Evolutionary conservation across 2,888 invertebrate species (phyloP), one percentile per base, ranked within the genome.

Genomic region (Chaitophorus viminalis): DNA sequence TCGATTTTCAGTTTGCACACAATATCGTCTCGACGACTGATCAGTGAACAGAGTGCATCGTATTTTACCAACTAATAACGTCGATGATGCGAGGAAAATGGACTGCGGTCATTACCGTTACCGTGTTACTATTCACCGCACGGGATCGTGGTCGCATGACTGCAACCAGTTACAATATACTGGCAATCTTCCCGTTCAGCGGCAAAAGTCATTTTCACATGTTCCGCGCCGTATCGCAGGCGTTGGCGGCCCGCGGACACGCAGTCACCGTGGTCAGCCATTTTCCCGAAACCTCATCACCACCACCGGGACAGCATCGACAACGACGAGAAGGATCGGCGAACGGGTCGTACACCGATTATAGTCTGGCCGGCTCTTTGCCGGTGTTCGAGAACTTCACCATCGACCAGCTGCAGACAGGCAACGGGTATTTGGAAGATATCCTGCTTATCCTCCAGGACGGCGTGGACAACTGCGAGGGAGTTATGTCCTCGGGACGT

Each of bases 171-270:
- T 76, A 76, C 76, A 33, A 88, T 25, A 90, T 91, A 79, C 90
- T 91, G 68, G 90, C 89, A 9, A 81, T 90, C 21, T 89, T 90
- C 39, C 90, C 90, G 54, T 89, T 90, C 74, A 89, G 90, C 18
- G 90, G 89, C 25, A 90, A 90, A 88, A 90, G 90, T 79, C 91
- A 91, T 89, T 90, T 90, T 83, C 88, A 79, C 72, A 87, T 87
- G 87, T 87, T 87, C n/a, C 70, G 72, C 29, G 9, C 72, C 21
- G 14, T 87, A 5, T 25, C 60, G 4, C 72, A 31, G n/a, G 83
- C 88, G 46, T 60, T 84, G 14, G 52, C 25, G 8, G 72, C 39
- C 8, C 33, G 78, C 1, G 78, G 83, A 17, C 88, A 88, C 29
- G 18, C 60, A 29, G 36, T 83, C 9, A 84, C 84, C 68, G 84